Conservation (phyloP, 2,888 invertebrate species). For the Meiosimyza decipiens region DNA sequence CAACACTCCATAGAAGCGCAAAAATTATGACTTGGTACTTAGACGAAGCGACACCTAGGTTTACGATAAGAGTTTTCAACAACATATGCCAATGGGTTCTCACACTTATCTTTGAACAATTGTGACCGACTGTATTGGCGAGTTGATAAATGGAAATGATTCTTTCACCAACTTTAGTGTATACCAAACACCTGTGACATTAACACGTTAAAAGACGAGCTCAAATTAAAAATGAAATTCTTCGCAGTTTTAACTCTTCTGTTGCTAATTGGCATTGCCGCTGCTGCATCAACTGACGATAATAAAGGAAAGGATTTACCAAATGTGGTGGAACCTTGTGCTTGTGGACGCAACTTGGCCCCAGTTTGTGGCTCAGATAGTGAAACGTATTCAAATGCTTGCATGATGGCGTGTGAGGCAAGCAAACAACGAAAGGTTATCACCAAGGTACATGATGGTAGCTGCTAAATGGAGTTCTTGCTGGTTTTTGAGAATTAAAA, state of each 20-base stretch:
- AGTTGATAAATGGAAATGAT: too few relatives aligned
- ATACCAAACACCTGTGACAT: too few relatives aligned
- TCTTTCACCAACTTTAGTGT: too few relatives aligned
- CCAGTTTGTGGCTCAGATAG: conserved; percentile 51
- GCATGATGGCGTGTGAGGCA: conserved; percentile 50
- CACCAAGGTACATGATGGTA: conserved; percentile 41
- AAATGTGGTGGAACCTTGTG: conserved; percentile 34
- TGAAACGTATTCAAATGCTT: conserved; percentile 53
- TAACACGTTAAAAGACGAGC: neutral
- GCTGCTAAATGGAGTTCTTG: conserved; percentile 39
- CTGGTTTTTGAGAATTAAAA: too few relatives aligned
- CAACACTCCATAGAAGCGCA: too few relatives aligned
- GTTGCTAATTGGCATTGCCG: conserved; percentile 40
- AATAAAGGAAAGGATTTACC: neutral
- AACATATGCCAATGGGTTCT: too few relatives aligned
- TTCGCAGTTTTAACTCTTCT: conserved; percentile 46
- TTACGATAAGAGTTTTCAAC: too few relatives aligned
- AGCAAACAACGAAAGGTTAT: conserved; percentile 39
- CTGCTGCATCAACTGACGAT: neutral
- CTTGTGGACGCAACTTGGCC: conserved; percentile 47
- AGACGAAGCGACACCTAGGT: too few relatives aligned
- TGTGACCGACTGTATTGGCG: too few relatives aligned
- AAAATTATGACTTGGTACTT: too few relatives aligned
- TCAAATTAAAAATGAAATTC: conserved; percentile 45
- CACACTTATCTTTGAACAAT: too few relatives aligned